Evolutionary conservation across 2,113 vertebrate species (phyloP).

Genomic region (Thunnus maccoyii): DNA sequence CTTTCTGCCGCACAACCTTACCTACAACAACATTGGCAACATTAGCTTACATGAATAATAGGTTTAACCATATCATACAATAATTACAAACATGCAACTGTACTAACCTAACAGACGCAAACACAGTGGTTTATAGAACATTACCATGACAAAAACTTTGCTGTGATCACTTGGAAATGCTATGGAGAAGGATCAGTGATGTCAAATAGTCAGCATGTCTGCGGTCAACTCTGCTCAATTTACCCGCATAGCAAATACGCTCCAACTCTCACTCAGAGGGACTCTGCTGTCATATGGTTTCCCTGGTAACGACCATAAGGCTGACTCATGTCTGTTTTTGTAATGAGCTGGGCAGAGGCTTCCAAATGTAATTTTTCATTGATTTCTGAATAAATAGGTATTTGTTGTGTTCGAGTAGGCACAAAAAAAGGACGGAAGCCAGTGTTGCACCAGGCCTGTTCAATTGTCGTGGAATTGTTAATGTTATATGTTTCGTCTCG

Average conservation of each 20-base stretch:
- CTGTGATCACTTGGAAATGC: not conserved
- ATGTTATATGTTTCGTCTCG: not conserved
- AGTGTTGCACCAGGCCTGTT: not conserved
- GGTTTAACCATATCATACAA: not conserved
- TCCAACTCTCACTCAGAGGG: not conserved
- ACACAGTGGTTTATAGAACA: not conserved
- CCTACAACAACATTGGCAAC: not conserved
- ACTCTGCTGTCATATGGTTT: slow-evolving; percentile 42
- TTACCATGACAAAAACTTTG: not conserved
- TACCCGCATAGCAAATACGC: not conserved
- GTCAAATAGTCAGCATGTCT: slow-evolving; percentile 13
- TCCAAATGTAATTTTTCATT: slow-evolving; percentile 3
- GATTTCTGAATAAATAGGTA: slow-evolving; percentile 14
- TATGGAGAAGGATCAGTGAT: not conserved
- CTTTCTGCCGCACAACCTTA: not conserved
- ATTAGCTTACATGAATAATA: not conserved
- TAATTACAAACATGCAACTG: not conserved
- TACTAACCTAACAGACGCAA: not conserved
- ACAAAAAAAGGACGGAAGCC: not conserved
- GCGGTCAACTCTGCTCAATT: not conserved
- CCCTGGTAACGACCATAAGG: slow-evolving; percentile 20
- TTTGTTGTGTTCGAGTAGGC: not conserved
- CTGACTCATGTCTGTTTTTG: slow-evolving; percentile 51
- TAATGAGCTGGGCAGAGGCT: slow-evolving; percentile 21
- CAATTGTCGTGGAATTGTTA: not conserved